A percentile compares a stretch with the other conserved stretches of the same genome.
These are phyloP conservation scores for Sebastes iracundus DNA, from an alignment of 2,797 vertebrate species.

Conservation along the genomic window DNA sequence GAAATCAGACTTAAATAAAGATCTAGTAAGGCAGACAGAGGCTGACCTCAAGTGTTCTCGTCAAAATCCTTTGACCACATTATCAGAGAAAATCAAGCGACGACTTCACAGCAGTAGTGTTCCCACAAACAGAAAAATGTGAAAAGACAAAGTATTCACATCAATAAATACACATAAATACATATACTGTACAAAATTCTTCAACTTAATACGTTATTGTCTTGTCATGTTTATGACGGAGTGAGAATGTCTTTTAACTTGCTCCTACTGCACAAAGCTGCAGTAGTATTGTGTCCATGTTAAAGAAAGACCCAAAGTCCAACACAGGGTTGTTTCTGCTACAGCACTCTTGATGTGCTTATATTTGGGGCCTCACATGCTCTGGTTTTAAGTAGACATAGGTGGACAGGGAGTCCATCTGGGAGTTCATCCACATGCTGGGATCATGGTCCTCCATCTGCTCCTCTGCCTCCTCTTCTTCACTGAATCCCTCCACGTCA, in stretches of 20 bases:
- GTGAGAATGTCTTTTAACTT: not conserved
- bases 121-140: not conserved
- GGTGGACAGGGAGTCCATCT: not conserved
- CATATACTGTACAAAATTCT: not conserved
- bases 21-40: not conserved
- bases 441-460: constrained; percentile 37
- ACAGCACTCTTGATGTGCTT: not conserved
- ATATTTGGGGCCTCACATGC: constrained; percentile 13
- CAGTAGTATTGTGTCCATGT: not conserved
- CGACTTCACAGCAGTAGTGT: not conserved
- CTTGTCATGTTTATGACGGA: not conserved
- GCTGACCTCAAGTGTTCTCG: not conserved
- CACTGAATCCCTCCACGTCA: constrained; percentile 64
- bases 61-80: not conserved
- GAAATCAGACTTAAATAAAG: not conserved
- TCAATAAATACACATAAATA: not conserved
- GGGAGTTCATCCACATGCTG: constrained; percentile 30
- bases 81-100: not conserved
- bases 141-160: not conserved
- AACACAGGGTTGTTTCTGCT: not conserved
- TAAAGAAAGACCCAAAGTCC: not conserved
- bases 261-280: not conserved
- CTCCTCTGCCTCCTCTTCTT: constrained; percentile 74
- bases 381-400: constrained; percentile 52
- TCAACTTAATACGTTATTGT: not conserved